Conservation (phyloP, 2,797 vertebrate species). For the Gymnodraco acuticeps region DNA sequence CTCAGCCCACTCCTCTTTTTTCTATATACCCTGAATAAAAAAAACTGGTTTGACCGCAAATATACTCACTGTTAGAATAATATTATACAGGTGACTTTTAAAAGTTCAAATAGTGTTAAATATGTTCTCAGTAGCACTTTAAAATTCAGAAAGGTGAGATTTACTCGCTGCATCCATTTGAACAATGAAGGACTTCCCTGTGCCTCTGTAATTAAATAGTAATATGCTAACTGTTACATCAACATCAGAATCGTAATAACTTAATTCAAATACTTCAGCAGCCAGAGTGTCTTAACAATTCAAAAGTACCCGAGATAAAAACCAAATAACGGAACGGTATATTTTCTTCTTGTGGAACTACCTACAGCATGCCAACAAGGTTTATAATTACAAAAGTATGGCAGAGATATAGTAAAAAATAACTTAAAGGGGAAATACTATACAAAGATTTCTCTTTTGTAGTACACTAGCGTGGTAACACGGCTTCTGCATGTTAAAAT, state of each 20-base stretch:
- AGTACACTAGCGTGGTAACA: conserved; percentile 31
- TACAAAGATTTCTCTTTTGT: conserved; percentile 32
- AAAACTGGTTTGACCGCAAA: conserved; percentile 9
- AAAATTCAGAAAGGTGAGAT: conserved; percentile 32
- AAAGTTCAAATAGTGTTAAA: conserved; percentile 7
- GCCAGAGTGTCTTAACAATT: conserved; percentile 57
- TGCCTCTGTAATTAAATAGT: conserved; percentile 66
- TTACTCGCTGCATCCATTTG: neutral
- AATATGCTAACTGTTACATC: conserved; percentile 43
- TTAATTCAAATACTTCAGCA: conserved; percentile 73
- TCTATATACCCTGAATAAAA: conserved; percentile 33
- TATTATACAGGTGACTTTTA: neutral
- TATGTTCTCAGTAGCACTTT: conserved; percentile 59
- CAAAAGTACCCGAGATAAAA: conserved; percentile 69
- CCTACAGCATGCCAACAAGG: conserved; percentile 44
- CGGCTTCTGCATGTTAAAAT: conserved; percentile 33
- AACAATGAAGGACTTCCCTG: conserved; percentile 56
- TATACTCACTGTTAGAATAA: conserved; percentile 11
- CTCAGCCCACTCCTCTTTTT: neutral
- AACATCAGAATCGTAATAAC: conserved; percentile 61
- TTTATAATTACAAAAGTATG: conserved; percentile 44
- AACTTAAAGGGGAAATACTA: conserved; percentile 47
- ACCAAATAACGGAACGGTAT: conserved; percentile 37
- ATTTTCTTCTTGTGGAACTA: conserved; percentile 41
- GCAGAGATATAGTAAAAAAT: conserved; percentile 44